A percentile compares a stretch with the other conserved stretches of the same genome.
These are phyloP conservation scores for Eueremaeus valkanovi DNA, from an alignment of 2,888 invertebrate species.

Conservation along the genomic window DNA sequence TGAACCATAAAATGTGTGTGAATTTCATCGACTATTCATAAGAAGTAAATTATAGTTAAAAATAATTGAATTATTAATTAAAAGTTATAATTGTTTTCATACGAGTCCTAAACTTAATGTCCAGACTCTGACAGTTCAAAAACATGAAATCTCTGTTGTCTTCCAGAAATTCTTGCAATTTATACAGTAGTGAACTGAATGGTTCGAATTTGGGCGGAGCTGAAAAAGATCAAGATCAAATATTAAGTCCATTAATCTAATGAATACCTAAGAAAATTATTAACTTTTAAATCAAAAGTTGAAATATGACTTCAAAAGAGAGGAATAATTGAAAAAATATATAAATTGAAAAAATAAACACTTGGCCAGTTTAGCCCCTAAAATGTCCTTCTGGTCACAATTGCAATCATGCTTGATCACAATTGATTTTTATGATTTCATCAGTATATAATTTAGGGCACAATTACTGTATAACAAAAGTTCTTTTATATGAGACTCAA, in stretches of 20 bases:
- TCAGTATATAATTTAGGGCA: too few species aligned
- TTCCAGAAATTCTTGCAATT: not conserved
- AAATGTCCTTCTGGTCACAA: too few species aligned
- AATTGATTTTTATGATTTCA: too few species aligned
- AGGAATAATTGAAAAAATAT: not conserved
- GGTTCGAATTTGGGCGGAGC: not conserved
- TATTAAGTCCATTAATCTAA: not conserved
- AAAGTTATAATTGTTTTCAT: not conserved
- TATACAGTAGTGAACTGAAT: not conserved
- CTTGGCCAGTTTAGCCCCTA: too few species aligned
- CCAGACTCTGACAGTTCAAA: not conserved
- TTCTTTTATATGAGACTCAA: too few species aligned
- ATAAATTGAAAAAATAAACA: not conserved
- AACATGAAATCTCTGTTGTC: not conserved
- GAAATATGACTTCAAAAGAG: not conserved
- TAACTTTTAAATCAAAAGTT: not conserved
- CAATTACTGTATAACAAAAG: too few species aligned
- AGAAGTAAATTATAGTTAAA: not conserved
- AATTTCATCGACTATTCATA: not conserved
- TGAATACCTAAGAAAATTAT: too few species aligned
- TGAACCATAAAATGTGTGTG: slow-evolving; percentile 13
- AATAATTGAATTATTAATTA: not conserved
- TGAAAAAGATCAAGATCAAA: not conserved
- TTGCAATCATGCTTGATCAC: too few species aligned
- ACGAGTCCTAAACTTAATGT: not conserved